phyloP scores from a whole-genome alignment of 2,797 vertebrate genomes.

The Anabacerthia variegaticeps region DNA sequence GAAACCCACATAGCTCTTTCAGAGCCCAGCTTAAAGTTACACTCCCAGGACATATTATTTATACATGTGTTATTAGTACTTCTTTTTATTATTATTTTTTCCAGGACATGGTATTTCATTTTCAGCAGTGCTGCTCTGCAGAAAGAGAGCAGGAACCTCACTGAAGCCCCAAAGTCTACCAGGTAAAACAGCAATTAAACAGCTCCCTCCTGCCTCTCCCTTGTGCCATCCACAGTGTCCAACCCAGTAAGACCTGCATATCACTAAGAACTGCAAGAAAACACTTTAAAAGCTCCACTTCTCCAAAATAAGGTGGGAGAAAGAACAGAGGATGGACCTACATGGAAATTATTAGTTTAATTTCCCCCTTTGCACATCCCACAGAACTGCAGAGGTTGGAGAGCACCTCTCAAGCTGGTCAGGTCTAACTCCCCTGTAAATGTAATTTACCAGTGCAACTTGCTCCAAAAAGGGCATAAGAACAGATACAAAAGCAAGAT shows the following conservation, averaged over 20 bases:
- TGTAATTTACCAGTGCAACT: not conserved
- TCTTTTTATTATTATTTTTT: too few species aligned
- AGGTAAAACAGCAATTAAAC: not conserved
- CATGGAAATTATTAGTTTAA: not conserved
- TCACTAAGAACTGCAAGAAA: not conserved
- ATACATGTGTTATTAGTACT: not conserved
- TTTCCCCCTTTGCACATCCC: not conserved
- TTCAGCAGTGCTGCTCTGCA: not conserved
- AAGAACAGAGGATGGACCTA: not conserved
- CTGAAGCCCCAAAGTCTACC: not conserved
- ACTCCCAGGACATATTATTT: not conserved
- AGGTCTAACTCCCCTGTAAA: not conserved
- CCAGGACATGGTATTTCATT: not conserved
- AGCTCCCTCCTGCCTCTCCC: not conserved
- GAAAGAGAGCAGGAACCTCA: not conserved
- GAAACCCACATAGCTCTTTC: not conserved
- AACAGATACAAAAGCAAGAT: not conserved
- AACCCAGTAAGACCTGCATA: accelerated
- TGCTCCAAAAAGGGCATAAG: not conserved
- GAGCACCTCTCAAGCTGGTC: not conserved
- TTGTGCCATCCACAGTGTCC: accelerated
- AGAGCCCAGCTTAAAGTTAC: not conserved
- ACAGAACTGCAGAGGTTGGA: not conserved
- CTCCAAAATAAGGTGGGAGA: not conserved
- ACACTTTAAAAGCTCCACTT: not conserved